Evolutionary conservation across 2,113 vertebrate genomes (phyloP).

Genomic region (Neolamprologus caudopunctatus): DNA sequence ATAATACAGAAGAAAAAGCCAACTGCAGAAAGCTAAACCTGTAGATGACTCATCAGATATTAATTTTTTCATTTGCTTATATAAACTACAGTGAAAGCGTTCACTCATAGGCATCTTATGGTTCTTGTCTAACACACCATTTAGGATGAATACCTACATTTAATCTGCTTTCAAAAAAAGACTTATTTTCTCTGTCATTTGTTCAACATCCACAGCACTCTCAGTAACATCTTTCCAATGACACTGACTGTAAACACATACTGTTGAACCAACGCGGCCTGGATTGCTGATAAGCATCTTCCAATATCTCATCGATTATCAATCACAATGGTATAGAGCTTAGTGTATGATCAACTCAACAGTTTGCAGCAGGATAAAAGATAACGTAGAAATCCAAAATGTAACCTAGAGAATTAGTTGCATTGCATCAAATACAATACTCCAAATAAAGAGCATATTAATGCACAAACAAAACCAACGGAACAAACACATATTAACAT

Average conservation of each 20-base stretch:
- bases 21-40: neutral
- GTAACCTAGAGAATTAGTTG: neutral
- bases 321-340: neutral
- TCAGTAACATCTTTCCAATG: neutral
- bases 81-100: neutral
- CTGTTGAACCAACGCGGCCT: neutral
- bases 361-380: neutral
- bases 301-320: neutral
- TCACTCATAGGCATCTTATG: neutral
- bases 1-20: neutral
- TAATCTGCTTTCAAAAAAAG: neutral
- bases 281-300: neutral
- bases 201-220: neutral
- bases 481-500: conserved; percentile 34
- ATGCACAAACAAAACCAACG: conserved; percentile 19
- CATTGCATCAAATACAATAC: neutral
- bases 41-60: neutral
- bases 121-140: neutral
- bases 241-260: neutral
- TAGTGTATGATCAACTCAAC: neutral
- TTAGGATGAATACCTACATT: neutral
- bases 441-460: neutral
- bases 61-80: neutral
- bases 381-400: neutral
- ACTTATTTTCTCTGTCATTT: neutral